Percentiles rank a stretch among this genome's conserved stretches.
Conservation (phyloP, 2,888 invertebrate species). For the Fabriciana adippe region DNA sequence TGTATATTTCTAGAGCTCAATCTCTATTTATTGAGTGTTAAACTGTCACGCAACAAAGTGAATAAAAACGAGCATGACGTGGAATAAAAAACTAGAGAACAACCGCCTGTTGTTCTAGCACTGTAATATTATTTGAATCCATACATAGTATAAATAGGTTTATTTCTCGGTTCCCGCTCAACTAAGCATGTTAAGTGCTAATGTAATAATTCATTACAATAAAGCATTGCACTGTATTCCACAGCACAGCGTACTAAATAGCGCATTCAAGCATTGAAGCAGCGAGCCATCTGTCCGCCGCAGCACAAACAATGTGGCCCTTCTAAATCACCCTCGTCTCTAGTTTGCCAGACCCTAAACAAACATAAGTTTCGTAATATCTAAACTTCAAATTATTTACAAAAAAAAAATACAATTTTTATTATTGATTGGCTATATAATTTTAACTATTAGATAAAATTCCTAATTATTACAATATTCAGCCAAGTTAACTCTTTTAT, state of each 20-base stretch:
- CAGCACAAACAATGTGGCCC: conserved; percentile 73
- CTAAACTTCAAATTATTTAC: conserved; percentile 42
- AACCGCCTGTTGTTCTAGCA: conserved; percentile 63
- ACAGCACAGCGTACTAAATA: conserved; percentile 67
- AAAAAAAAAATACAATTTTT: conserved; percentile 38
- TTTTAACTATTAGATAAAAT: too few species aligned
- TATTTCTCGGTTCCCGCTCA: conserved; percentile 70
- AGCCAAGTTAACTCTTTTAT: neutral
- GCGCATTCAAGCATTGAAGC: conserved; percentile 75
- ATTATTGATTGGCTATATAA: conserved; percentile 14
- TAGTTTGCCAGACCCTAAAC: conserved; percentile 73
- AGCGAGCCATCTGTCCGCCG: conserved; percentile 77
- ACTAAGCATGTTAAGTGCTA: conserved; percentile 80
- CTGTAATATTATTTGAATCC: conserved; percentile 56
- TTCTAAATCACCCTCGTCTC: conserved; percentile 69
- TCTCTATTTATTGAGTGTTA: conserved; percentile 45
- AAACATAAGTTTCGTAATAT: conserved; percentile 59
- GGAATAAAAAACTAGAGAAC: conserved; percentile 54
- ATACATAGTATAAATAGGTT: conserved; percentile 58
- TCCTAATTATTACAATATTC: too few species aligned
- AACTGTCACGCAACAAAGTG: conserved; percentile 50
- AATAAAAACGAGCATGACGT: conserved; percentile 53
- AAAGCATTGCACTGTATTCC: conserved; percentile 62
- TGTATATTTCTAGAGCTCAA: conserved; percentile 51
- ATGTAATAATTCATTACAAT: conserved; percentile 82